Conservation (phyloP, 2,797 vertebrate genomes). For the Cryptoprocta ferox region DNA sequence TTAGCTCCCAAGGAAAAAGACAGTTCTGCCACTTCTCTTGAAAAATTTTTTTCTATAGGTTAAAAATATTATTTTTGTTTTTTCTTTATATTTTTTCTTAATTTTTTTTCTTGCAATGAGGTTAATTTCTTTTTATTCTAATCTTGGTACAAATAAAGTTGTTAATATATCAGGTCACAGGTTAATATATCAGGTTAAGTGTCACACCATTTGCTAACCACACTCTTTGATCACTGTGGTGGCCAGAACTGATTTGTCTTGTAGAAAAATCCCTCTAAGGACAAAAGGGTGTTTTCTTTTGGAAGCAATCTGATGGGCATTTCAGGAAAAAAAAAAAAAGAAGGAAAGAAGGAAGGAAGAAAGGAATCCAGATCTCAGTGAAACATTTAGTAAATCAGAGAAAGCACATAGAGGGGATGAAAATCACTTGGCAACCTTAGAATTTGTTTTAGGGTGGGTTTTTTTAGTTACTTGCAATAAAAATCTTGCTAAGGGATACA, state of each 20-base stretch:
- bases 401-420: neutral
- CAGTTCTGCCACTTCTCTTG: neutral
- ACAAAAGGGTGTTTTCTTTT: neutral
- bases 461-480: slow-evolving; percentile 32
- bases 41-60: neutral
- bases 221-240: neutral
- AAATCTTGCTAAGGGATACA: neutral
- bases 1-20: neutral
- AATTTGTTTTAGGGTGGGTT: neutral
- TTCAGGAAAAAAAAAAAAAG: neutral
- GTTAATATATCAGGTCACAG: neutral
- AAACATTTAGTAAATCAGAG: neutral
- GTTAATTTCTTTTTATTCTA: slow-evolving; percentile 34
- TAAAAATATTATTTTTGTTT: neutral
- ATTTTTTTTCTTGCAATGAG: neutral
- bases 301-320: neutral
- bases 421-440: neutral
- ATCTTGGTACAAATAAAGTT: slow-evolving; percentile 20
- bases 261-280: neutral
- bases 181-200: neutral
- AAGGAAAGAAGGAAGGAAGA: neutral
- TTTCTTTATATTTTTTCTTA: neutral
- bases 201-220: neutral
- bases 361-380: neutral
- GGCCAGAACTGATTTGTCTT: neutral